These are phyloP conservation scores for Nemapogon koenigi DNA, from an alignment of 2,888 invertebrate genomes.

Conservation along the genomic window DNA sequence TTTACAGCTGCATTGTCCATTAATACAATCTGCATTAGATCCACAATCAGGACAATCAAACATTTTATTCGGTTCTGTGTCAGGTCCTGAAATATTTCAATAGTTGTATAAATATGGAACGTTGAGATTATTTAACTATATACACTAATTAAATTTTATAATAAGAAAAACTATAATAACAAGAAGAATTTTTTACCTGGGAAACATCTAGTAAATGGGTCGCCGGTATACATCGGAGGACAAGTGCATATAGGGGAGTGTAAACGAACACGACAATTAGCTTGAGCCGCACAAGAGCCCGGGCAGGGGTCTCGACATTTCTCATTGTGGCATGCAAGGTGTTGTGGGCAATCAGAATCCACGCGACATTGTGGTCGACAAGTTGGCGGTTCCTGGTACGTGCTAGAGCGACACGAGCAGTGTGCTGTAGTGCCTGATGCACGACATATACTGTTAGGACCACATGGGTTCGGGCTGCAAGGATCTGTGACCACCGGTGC, in stretches of 20 bases:
- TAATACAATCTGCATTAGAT: conserved; percentile 74
- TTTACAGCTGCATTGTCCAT: conserved; percentile 72
- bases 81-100: conserved; percentile 26
- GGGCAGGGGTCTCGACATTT: conserved; percentile 77
- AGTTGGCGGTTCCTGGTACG: conserved; percentile 74
- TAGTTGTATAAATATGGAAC: background rate
- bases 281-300: conserved; percentile 78
- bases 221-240: conserved; percentile 70
- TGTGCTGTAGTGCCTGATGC: conserved; percentile 70
- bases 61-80: conserved; percentile 42
- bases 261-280: conserved; percentile 73
- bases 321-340: conserved; percentile 69
- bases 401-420: conserved; percentile 74
- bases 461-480: conserved; percentile 76
- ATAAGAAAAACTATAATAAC: background rate
- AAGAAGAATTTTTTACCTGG: conserved; percentile 50
- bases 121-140: background rate
- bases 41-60: conserved; percentile 75
- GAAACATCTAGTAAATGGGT: conserved; percentile 75
- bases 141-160: background rate
- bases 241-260: conserved; percentile 83
- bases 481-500: conserved; percentile 47
- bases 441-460: conserved; percentile 73
- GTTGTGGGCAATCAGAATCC: conserved; percentile 70
- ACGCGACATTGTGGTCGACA: conserved; percentile 79